A percentile compares a stretch with the other conserved stretches of the same genome.
Evolutionary conservation across 2,888 invertebrate genomes (phyloP).

Genomic region (Eremobia ochroleuca): DNA sequence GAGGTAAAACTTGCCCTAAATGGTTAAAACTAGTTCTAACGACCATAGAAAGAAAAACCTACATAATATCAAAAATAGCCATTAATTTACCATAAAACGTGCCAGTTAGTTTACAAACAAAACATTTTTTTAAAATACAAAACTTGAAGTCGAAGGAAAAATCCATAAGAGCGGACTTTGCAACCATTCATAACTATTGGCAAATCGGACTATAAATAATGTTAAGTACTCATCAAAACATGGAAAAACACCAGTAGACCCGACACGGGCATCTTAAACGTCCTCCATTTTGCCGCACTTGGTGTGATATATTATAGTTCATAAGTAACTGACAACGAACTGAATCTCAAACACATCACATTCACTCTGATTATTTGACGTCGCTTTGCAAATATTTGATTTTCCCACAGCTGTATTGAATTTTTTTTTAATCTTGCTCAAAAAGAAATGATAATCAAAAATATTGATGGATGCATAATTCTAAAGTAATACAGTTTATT

Average conservation of each 20-base stretch:
- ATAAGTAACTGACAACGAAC: too few species aligned
- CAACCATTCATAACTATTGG: conserved; percentile 7
- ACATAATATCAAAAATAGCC: not conserved
- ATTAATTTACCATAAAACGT: not conserved
- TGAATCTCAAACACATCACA: too few species aligned
- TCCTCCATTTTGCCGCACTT: too few species aligned
- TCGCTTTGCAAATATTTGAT: too few species aligned
- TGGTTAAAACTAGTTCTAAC: not conserved
- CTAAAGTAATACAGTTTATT: too few species aligned
- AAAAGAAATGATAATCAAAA: too few species aligned
- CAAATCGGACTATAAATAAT: conserved; percentile 1
- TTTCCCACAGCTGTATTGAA: too few species aligned
- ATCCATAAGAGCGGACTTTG: not conserved
- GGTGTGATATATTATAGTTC: too few species aligned
- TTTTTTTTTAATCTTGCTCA: too few species aligned
- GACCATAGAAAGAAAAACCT: not conserved
- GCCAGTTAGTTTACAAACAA: not conserved
- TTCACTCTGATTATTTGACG: too few species aligned
- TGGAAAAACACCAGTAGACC: conserved; percentile 16
- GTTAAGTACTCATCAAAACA: not conserved
- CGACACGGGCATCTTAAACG: too few species aligned
- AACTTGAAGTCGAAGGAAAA: not conserved
- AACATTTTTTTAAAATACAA: not conserved
- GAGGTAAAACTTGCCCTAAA: not conserved
- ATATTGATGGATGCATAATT: too few species aligned